Evolutionary conservation across 2,888 invertebrate species (phyloP), one percentile per base, ranked within the genome.

Genomic region (Meandrusa payeni): DNA sequence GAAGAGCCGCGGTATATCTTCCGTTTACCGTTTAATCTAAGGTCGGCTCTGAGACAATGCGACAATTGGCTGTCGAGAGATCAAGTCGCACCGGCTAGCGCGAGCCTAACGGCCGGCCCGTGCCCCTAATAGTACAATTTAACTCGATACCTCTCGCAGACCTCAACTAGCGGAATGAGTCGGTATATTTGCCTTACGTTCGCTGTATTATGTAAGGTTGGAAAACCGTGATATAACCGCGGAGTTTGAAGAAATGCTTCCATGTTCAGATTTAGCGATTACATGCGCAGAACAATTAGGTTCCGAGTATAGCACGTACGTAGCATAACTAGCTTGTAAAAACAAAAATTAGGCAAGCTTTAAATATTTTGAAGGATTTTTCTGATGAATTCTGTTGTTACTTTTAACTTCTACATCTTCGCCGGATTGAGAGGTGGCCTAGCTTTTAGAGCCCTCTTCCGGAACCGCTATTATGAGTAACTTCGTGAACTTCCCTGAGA

Each of bases 91-190:
- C 59, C 57, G 53, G 48, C 55, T 43, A 55, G 63, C 61, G 46
- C 26, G 34, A 61, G 61, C 57, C 69, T 83, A 82, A 83, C 83
- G 83, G 83, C 78, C 76, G 76, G 77, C 86, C 78, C 83, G 86
- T 86, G 86, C 83, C 65, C 68, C 68, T 83, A 80, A 82, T 83
- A 76, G 76, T 80, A 79, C 82, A 77, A 79, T 85, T 85, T 83
- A 83, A 81, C 72, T 82, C 83, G 82, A 83, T 81, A 75, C 75
- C 67, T 69, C 69, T 71, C 70, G 64, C 69, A 66, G 67, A 76
- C 75, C 78, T 81, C 78, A 83, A 83, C 75, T 76, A 80, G 74
- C 70, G 59, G 71, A 77, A 77, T 76, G 64, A 70, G 64, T 61
- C 57, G 63, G 64, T 73, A 71, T 76, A 77, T 78, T 79, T 71